Percentiles rank a stretch among this genome's conserved stretches.
Evolutionary conservation across 1,140 invertebrate genomes (phyloP).

Genomic region (Trichomalopsis sarcophagae): DNA sequence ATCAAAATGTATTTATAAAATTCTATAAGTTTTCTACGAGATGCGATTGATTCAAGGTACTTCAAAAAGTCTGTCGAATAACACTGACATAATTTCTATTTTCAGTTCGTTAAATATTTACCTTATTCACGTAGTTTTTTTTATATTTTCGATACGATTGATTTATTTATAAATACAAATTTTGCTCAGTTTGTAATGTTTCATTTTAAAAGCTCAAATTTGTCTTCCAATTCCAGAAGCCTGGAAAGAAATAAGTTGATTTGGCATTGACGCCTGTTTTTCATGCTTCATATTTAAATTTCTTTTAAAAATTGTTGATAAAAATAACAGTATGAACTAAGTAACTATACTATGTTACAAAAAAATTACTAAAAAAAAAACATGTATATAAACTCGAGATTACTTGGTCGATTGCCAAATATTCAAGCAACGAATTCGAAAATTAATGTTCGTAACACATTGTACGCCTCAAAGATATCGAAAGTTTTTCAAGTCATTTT

Average conservation of each 20-base stretch:
- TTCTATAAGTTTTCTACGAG: conserved; percentile 42
- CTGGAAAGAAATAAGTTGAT: conserved; percentile 46
- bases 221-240: conserved; percentile 56
- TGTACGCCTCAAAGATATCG: conserved; percentile 34
- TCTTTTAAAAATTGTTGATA: conserved; percentile 14
- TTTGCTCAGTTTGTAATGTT: conserved; percentile 20
- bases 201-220: conserved; percentile 50
- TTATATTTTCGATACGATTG: conserved; percentile 23
- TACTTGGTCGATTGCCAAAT: conserved; percentile 47
- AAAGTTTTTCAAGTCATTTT: conserved; percentile 32
- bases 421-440: conserved; percentile 51
- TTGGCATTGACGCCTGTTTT: conserved; percentile 32
- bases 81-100: conserved; percentile 33
- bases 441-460: conserved; percentile 42
- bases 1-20: conserved; percentile 33
- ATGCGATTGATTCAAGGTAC: conserved; percentile 24
- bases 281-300: conserved; percentile 36
- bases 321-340: conserved; percentile 7
- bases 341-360: conserved; percentile 29
- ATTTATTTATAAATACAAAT: conserved; percentile 29
- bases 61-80: conserved; percentile 27
- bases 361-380: conserved; percentile 22
- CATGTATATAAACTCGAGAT: conserved; percentile 48
- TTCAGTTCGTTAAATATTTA: conserved; percentile 25
- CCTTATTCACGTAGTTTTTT: conserved; percentile 22